Conservation (phyloP, 2,797 vertebrate genomes). For the Hypotaenidia okinawae region DNA sequence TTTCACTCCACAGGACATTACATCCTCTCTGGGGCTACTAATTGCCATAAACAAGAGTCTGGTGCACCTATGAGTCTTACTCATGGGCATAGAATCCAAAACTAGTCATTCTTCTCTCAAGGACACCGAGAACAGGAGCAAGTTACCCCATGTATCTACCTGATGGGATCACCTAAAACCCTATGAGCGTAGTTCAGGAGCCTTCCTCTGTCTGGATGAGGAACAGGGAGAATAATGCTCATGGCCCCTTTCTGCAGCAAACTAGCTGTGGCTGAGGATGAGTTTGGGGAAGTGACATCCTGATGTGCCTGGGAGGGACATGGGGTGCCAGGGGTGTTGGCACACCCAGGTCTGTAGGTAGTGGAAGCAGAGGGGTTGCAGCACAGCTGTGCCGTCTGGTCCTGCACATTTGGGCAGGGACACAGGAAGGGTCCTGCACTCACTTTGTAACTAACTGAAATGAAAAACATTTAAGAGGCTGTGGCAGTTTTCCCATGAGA, state of each 20-base stretch:
- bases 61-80: background rate
- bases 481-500: background rate
- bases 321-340: accelerated
- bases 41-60: background rate
- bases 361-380: background rate
- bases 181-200: background rate
- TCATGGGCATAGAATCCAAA: background rate
- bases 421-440: background rate
- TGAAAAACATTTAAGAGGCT: background rate
- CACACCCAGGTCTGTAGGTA: background rate
- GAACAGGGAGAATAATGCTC: background rate
- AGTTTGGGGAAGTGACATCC: background rate
- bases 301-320: background rate
- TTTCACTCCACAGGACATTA: background rate
- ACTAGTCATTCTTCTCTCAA: background rate
- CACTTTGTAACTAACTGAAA: background rate
- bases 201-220: background rate
- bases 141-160: background rate
- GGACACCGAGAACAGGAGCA: background rate
- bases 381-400: background rate
- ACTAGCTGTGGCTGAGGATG: accelerated
- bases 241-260: background rate
- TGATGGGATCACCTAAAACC: background rate
- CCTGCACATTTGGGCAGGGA: background rate
- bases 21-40: background rate